Evolutionary conservation across 2,888 invertebrate genomes (phyloP), one percentile per base, ranked within the genome.

Genomic region (Cinara cedri): DNA sequence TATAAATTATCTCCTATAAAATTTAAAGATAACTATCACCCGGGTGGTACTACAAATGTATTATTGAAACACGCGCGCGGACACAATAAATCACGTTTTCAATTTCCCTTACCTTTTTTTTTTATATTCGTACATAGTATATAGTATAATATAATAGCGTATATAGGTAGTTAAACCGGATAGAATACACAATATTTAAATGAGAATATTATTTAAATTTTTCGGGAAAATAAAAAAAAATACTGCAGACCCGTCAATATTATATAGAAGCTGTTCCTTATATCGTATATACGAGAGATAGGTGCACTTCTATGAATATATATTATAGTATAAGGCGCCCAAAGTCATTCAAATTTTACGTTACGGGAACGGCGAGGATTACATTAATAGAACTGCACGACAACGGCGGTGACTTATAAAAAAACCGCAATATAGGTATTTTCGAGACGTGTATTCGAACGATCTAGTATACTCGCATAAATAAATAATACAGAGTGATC

Each of bases 1-100:
- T 24, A 75, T 44, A 75, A 75, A 75, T 65, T 44, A 75, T 46
- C n/a, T 44, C 3, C 54, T 55, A 19, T 13, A 55, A 75, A 55
- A 55, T 4, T 55, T 55, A 75, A 75, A 54, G 54, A 54, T 63
- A 75, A 75, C 63, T 65, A 42, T 6, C 3, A 34, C 63, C 63
- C 54, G 54, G 10, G 19, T 16, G 62, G 62, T 19, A 21, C 2
- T 66, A 46, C 34, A 6, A 24, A 75, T 75, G 42, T 55, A 75
- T 66, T 66, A 75, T 66, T 75, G 19, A 75, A 55, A 54, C 24
- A 19, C 42, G 19, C 13, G 54, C 42, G 26, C n/a, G 54, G 65
- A 66, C 55, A 44, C 75, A 42, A 54, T 75, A 65, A 75, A 75
- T 65, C 75, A 24, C 44, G 46, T 75, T 75, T 75, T 75, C 55